Percentiles rank a stretch among this genome's conserved stretches.
Evolutionary conservation across 35 echinoderm and acorn worm species (phyloP).

Genomic region (Eucidaris tribuloides): DNA sequence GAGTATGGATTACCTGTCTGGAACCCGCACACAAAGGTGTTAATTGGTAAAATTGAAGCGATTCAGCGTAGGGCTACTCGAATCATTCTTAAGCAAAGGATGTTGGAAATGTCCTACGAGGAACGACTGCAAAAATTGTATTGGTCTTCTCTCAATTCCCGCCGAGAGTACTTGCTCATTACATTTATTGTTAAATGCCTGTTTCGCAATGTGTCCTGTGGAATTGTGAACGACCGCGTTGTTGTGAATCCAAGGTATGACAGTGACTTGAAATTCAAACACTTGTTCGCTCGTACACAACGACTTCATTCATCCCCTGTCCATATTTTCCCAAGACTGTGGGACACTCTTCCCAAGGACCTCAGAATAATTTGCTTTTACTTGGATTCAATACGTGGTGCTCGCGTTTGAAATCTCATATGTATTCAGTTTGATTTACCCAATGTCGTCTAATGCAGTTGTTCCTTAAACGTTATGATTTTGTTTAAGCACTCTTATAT

Average conservation of each 20-base stretch:
- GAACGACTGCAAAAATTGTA: neutral
- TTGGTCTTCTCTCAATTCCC: neutral
- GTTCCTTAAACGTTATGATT: too few relatives aligned
- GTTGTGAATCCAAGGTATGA: neutral
- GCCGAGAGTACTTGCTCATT: neutral
- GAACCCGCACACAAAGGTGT: neutral
- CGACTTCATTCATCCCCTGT: neutral
- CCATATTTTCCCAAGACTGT: neutral
- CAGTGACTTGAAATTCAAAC: neutral
- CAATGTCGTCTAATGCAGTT: too few relatives aligned
- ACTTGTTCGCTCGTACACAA: neutral
- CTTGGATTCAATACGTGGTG: too few relatives aligned
- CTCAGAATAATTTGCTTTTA: too few relatives aligned
- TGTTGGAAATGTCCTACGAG: neutral
- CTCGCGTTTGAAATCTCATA: too few relatives aligned
- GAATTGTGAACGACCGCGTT: neutral
- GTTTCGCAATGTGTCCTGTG: neutral
- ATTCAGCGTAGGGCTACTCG: conserved; percentile 21
- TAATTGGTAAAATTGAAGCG: neutral
- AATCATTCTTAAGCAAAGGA: neutral
- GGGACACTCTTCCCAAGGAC: neutral
- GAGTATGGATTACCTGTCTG: conserved; percentile 6
- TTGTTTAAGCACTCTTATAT: too few relatives aligned
- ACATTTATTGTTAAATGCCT: neutral
- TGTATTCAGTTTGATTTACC: too few relatives aligned